Percentiles rank a stretch among this genome's conserved stretches.
Conservation (phyloP, 35 echinoderm and acorn worm species). For the Heliocidaris erythrogramma region DNA sequence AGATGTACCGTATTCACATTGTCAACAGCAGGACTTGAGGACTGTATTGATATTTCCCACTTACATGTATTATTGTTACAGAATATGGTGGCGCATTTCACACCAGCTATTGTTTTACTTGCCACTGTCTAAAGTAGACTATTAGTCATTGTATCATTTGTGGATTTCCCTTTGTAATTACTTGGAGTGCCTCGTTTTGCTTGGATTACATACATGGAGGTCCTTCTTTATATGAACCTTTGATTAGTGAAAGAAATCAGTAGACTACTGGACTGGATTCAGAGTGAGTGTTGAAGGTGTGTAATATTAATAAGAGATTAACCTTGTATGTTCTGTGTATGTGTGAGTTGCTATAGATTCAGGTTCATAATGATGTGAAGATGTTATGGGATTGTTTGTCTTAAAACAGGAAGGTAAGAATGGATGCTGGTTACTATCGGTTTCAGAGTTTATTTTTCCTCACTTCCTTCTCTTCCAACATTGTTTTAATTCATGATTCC, state of each 20-base stretch:
- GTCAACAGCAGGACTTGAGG: neutral
- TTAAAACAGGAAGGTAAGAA: neutral
- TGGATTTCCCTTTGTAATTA: neutral
- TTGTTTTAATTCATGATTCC: too few relatives aligned
- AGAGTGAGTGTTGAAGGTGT: neutral
- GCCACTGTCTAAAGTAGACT: neutral
- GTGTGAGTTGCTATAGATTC: neutral
- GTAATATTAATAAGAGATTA: neutral
- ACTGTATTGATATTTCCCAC: neutral
- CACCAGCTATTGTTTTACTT: neutral
- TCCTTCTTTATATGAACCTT: neutral
- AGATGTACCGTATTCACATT: neutral
- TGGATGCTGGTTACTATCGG: neutral
- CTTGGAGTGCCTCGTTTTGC: neutral
- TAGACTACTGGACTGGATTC: neutral
- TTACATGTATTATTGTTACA: neutral
- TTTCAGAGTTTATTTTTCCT: too few relatives aligned
- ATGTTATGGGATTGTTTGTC: neutral
- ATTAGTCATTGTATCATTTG: neutral
- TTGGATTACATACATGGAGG: neutral
- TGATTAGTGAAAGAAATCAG: too few relatives aligned
- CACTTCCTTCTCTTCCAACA: too few relatives aligned
- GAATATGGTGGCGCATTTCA: neutral
- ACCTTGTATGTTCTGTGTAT: neutral
- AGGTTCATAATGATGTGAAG: neutral